Conservation (phyloP, 1,140 invertebrate genomes). For the Diorhabda elongata region DNA sequence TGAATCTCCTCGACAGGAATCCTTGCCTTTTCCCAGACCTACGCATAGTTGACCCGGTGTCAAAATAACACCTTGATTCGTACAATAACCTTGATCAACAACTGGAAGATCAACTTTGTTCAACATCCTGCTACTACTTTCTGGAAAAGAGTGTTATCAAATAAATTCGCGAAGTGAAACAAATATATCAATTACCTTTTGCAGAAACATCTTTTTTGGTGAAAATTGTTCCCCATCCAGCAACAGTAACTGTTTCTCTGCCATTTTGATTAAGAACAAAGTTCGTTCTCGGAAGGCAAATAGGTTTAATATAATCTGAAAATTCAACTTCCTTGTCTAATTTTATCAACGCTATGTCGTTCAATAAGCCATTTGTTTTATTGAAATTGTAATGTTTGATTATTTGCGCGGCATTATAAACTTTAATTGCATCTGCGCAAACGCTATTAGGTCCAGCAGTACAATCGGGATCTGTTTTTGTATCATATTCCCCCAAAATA, state of each 20-base stretch:
- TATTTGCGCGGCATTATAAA: slow-evolving; percentile 17
- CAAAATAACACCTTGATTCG: slow-evolving; percentile 16
- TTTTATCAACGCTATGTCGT: slow-evolving; percentile 59
- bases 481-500: slow-evolving; percentile 54
- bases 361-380: slow-evolving; percentile 42
- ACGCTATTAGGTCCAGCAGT: slow-evolving; percentile 31
- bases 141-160: slow-evolving; percentile 10
- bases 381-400: slow-evolving; percentile 37
- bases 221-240: slow-evolving; percentile 56
- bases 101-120: slow-evolving; percentile 28
- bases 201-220: too few species aligned
- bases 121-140: slow-evolving; percentile 28
- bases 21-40: slow-evolving; percentile 44
- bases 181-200: too few species aligned
- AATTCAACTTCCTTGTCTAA: slow-evolving; percentile 50
- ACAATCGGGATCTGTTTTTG: slow-evolving; percentile 48
- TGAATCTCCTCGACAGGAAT: slow-evolving; percentile 56
- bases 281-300: slow-evolving; percentile 56
- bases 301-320: slow-evolving; percentile 56
- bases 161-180: too few species aligned
- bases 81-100: slow-evolving; percentile 22
- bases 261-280: slow-evolving; percentile 21
- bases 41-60: slow-evolving; percentile 47
- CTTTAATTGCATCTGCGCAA: slow-evolving; percentile 44
- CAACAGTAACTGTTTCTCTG: slow-evolving; percentile 48